Percentiles rank a stretch among this genome's conserved stretches.
Conservation (phyloP, 2,113 vertebrate species). For the Bujurquina vittata region DNA sequence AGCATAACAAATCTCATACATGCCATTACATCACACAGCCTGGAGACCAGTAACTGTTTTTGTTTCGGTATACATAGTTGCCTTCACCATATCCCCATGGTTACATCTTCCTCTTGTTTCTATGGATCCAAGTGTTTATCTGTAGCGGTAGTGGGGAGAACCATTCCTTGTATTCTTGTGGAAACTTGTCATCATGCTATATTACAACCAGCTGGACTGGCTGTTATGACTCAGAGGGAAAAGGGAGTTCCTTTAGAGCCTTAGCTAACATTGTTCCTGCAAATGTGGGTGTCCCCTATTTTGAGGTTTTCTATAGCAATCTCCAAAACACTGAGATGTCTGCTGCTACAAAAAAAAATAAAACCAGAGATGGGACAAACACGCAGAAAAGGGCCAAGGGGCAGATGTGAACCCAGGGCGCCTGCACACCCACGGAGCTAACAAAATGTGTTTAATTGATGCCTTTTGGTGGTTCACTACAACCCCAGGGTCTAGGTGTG, state of each 20-base stretch:
- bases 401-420: no score
- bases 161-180: neutral
- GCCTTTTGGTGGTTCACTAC: neutral
- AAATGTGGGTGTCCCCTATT: neutral
- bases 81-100: neutral
- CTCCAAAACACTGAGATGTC: neutral
- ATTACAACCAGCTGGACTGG: neutral
- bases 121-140: neutral
- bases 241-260: slow-evolving; percentile 33
- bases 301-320: slow-evolving; percentile 38
- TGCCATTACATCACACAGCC: neutral
- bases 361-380: no score
- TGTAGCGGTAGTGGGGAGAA: accelerated
- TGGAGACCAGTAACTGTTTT: neutral
- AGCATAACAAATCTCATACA: neutral
- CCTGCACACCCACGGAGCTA: no score
- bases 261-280: accelerated
- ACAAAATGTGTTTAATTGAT: neutral
- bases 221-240: neutral
- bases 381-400: no score
- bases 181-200: slow-evolving; percentile 8
- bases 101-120: neutral
- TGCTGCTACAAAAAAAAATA: neutral
- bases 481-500: neutral
- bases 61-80: neutral